Base-by-base conservation (phyloP, 2,888 invertebrate species). In the Cheilosia scutellata region DNA sequence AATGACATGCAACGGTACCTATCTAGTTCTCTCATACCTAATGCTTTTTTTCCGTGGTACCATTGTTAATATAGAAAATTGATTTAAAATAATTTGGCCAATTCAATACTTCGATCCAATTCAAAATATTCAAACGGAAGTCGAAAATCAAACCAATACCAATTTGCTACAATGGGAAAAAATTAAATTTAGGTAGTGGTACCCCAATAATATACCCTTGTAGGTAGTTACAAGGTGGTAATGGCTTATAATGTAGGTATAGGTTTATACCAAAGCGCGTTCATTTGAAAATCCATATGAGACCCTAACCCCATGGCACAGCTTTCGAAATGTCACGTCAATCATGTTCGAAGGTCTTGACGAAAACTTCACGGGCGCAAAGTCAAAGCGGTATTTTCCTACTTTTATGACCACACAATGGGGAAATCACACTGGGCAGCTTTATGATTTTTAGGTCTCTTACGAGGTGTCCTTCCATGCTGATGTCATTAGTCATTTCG, bases 401-500 rank as follows among this genome's bases (percentile, higher is more conserved):
- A 16, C 25, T 77, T 82, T 72, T 62, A 72, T 27, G 77, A 66
- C 25, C 31, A 47, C 25, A 60, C 53, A 66, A 72, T 49, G 37
- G 27, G 57, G 83, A 78, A 63, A 74, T 74, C 63, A 63, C 40
- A 42, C 33, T 9, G 68, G 55, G 49, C 53, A 82, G 62, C 60
- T 78, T 83, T 83, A 77, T 77, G 60, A 44, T 42, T 57, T 29
- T 44, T 25, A 6, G 62, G 49, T 40, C 66, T 40, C 66, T 60
- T 49, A 70, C 74, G 78, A 70, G 62, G 27, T 55, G 49, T 68
- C 65, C 37, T 70, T 63, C 63, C 53, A 65, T 53, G 44, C 65
- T 58, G 51, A 84, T 75, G 74, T 79, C 83, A 79, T 75, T 79
- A 70, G 44, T 76, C 82, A 71, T 82, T 70, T 71, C 31, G 66